These are phyloP conservation scores for Mesembrinibis cayennensis DNA, from an alignment of 2,113 vertebrate species.

Conservation along the genomic window DNA sequence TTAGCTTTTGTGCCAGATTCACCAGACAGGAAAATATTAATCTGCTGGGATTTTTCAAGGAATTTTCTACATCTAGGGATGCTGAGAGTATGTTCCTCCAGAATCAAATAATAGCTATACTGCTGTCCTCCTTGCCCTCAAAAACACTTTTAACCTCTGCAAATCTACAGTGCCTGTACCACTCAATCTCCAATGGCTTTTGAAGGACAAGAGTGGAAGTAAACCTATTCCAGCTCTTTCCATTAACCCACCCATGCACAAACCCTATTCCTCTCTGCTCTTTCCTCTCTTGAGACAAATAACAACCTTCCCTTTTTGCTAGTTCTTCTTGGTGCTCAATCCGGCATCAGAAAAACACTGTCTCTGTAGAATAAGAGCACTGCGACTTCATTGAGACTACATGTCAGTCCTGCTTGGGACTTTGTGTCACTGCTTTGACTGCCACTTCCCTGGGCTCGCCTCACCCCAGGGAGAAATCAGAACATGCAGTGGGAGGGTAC, in stretches of 20 bases:
- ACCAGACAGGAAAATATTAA: constrained; percentile 59
- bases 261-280: neutral
- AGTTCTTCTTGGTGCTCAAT: neutral
- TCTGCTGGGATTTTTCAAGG: constrained; percentile 45
- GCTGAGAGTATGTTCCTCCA: neutral
- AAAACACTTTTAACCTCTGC: neutral
- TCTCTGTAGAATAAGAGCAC: neutral
- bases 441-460: neutral
- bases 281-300: neutral
- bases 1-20: constrained; percentile 31
- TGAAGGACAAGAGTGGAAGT: neutral
- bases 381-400: neutral
- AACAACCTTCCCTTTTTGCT: neutral
- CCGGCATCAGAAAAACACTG: neutral
- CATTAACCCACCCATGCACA: neutral
- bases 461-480: neutral
- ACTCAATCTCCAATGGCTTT: neutral
- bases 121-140: neutral
- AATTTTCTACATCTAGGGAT: constrained; percentile 30
- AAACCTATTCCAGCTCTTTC: neutral
- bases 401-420: neutral
- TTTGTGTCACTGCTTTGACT: neutral
- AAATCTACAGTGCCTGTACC: neutral
- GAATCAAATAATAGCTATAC: neutral
- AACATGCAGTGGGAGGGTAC: neutral